Base-by-base conservation (phyloP, 2,797 vertebrate species). In the Gymnothorax javanicus region DNA sequence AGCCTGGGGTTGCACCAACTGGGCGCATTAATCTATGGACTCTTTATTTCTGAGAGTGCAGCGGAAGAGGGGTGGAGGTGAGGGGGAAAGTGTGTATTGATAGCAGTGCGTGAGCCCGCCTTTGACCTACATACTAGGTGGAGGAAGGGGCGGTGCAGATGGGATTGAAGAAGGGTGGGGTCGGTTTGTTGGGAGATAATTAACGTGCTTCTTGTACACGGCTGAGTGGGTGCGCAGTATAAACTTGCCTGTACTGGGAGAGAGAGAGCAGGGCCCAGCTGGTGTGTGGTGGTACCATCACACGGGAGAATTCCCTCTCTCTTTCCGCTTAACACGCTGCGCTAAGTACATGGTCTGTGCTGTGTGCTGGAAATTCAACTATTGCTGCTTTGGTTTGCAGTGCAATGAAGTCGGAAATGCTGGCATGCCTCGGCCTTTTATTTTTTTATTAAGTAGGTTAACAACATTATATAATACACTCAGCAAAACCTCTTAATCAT, bases 111-210 rank as follows among this genome's bases (percentile, higher is more conserved):
- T 8, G 15, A 83, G 81, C 27, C 62, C 4, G 64, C 3, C 25
- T 4, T 33, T 59, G 67, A 71, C 82, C 82, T 50, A n/a, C 82
- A 83, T 73, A 50, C 58, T 27, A 33, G 27, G 56, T 59, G 54
- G 86, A 64, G 82, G 67, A 86, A 60, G 84, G 84, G 82, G 33
- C 33, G 82, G 84, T n/a, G n/a, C 23, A 82, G 59, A 27, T 43
- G 58, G 12, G 82, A 84, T 86, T 79, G 58, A 75, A 71, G 82
- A 60, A 84, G 84, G 82, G 54, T 62, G 89, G 88, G 75, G 88
- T 86, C 75, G 89, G 86, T 90, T 93, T 87, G 89, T 92, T 88
- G 90, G 91, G 89, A 87, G 86, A 91, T 93, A 93, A 94, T 95
- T 94, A 94, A 92, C 91, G 91, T 91, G 86, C 82, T 88, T 91